These are phyloP conservation scores for Heterodera carotae DNA, from an alignment of 1,140 invertebrate genomes.

Conservation along the genomic window DNA sequence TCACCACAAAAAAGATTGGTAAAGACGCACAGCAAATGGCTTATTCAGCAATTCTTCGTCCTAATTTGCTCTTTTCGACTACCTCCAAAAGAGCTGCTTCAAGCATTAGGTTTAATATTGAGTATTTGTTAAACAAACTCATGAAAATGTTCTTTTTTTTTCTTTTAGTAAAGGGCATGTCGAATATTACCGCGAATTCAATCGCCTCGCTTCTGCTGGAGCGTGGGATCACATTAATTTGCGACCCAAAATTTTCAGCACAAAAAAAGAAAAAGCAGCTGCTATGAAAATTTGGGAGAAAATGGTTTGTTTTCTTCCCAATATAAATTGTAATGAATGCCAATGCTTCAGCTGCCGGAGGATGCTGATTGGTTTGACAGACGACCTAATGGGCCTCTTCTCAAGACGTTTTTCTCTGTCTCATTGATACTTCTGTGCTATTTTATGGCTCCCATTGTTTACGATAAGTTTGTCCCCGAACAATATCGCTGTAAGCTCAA, in stretches of 20 bases:
- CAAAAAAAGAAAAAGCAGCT: constrained; percentile 12
- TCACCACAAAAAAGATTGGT: too few species aligned
- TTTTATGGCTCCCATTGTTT: constrained; percentile 8
- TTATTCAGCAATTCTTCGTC: neutral
- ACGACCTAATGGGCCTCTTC: neutral
- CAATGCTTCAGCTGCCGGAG: neutral
- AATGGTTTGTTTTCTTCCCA: constrained; percentile 16
- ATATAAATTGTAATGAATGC: neutral
- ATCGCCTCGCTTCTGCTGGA: constrained; percentile 15
- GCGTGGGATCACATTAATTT: constrained; percentile 14
- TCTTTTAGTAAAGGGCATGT: neutral
- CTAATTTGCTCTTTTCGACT: neutral
- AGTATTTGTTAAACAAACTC: neutral
- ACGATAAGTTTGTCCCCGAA: constrained; percentile 17
- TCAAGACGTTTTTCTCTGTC: neutral
- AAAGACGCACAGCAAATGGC: too few species aligned
- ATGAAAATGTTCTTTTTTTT: neutral
- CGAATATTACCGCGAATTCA: constrained; percentile 9
- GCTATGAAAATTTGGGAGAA: constrained; percentile 17
- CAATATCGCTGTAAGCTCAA: constrained; percentile 20
- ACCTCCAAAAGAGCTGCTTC: neutral
- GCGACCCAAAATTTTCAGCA: constrained; percentile 11
- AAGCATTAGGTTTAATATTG: constrained; percentile 4
- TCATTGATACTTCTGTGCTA: neutral
- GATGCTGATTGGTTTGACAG: constrained; percentile 2